Base-by-base conservation (phyloP, 2,113 vertebrate species). In the Podarcis muralis region DNA sequence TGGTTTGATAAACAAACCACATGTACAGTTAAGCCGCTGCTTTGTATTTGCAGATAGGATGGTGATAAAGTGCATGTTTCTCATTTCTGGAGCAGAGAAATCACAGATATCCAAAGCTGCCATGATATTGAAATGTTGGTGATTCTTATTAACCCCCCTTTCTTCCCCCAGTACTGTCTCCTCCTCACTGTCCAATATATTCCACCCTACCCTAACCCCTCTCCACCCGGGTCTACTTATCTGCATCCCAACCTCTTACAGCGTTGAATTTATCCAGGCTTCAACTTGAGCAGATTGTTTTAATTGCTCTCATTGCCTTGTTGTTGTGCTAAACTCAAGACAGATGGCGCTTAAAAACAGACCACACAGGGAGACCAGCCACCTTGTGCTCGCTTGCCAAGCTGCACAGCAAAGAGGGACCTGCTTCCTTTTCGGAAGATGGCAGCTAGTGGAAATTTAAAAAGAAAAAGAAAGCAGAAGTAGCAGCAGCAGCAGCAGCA, bases 301-400 rank as follows among this genome's bases (percentile, higher is more conserved):
- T 95, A 91, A 83, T 93, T 90, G 93, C 91, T 93, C 79, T 74
- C 91, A 90, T 93, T 92, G 92, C 87, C 86, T 87, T 81, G 43
- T 91, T 94, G 93, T 89, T 93, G 91, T 83, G 91, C 74, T 95
- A 95, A 94, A 96, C 91, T 95, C 72, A 13, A 95, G 96, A 95
- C 96, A 97, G 97, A 97, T 97, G 94, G 95, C 57, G 74, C 90
- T 95, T 90, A 85, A 88, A 89, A 83, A 79, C 85, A 85, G 95
- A 96, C 95, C 94, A 95, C 94, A 91, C 94, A 90, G 75, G 74
- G 83, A 93, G 95, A 94, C 91, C 94, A 74, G 92, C 93, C 83
- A 84, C 89, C 81, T 62, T 89, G 90, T 81, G 71, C 89, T 95
- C 88, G 85, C 93, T 81, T 8, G 84, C 86, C 90, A 6, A 18